A percentile compares a stretch with the other conserved stretches of the same genome.
phyloP scores from a whole-genome alignment of 2,113 vertebrate genomes.

The Plecotus auritus region DNA sequence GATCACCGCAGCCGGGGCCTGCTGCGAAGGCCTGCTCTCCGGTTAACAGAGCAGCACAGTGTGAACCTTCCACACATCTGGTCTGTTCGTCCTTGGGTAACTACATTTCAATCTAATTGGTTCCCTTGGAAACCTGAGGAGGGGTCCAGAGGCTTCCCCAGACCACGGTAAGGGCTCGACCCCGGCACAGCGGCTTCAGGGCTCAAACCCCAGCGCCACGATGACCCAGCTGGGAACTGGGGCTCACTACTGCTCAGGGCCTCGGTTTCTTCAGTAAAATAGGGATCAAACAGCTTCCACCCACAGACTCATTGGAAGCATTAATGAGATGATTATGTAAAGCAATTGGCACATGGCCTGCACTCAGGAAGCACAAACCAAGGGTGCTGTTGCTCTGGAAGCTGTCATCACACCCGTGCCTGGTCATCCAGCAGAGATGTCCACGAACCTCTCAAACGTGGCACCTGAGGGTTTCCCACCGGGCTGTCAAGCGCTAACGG shows the following conservation, averaged over 20 bases:
- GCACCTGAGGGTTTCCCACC: not conserved
- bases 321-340: accelerated
- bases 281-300: not conserved
- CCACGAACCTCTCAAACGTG: accelerated
- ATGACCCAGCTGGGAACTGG: accelerated
- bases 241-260: not conserved
- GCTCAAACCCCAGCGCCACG: not conserved
- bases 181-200: accelerated
- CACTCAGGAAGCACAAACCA: accelerated
- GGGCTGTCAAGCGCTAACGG: accelerated
- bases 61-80: accelerated
- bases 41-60: not conserved
- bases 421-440: accelerated
- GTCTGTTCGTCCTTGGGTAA: not conserved
- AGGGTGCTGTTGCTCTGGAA: accelerated
- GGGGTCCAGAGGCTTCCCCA: not conserved
- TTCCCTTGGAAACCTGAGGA: not conserved
- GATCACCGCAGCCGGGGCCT: accelerated
- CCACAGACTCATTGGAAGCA: too few relatives aligned
- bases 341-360: accelerated
- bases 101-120: not conserved
- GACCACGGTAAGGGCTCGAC: not conserved
- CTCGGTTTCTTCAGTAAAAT: not conserved
- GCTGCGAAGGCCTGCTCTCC: not conserved
- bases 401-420: not conserved